phyloP scores from a whole-genome alignment of 2,888 invertebrate genomes.

The Eupsilia transversa region DNA sequence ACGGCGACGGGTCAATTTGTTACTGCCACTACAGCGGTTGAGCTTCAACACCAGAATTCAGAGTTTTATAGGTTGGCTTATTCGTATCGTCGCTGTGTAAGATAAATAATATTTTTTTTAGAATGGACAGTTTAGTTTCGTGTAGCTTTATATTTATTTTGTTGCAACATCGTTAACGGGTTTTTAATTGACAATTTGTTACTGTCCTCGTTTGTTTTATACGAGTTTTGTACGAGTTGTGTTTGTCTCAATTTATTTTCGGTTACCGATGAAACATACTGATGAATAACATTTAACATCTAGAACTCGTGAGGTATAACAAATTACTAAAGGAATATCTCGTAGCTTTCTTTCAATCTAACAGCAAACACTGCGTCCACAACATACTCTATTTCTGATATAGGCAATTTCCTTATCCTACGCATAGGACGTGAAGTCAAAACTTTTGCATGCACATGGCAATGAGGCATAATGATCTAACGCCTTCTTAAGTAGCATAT shows the following conservation, averaged over 20 bases:
- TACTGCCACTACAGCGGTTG: slow-evolving; percentile 54
- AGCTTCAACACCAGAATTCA: slow-evolving; percentile 58
- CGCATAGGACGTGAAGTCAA: not conserved
- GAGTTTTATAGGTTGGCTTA: slow-evolving; percentile 44
- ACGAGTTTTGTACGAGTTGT: not conserved
- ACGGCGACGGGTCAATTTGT: slow-evolving; percentile 61
- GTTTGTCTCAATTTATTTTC: slow-evolving; percentile 18
- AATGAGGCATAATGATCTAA: slow-evolving; percentile 29
- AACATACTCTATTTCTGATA: not conserved
- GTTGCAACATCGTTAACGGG: slow-evolving; percentile 33
- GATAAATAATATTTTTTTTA: slow-evolving; percentile 55
- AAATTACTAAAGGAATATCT: not conserved
- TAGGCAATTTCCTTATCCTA: not conserved
- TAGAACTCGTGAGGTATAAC: not conserved
- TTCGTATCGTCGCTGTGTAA: slow-evolving; percentile 31
- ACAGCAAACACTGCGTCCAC: not conserved
- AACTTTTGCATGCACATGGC: slow-evolving; percentile 12
- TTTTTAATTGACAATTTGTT: slow-evolving; percentile 42
- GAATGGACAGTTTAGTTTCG: slow-evolving; percentile 37
- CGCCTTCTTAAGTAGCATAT: slow-evolving; percentile 30
- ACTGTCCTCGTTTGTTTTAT: slow-evolving; percentile 33
- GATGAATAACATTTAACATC: too few relatives aligned
- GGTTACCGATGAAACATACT: not conserved
- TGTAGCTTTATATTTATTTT: not conserved
- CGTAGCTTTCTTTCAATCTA: not conserved